Evolutionary conservation across 2,113 vertebrate species (phyloP).

Genomic region (Perca schrenkii): DNA sequence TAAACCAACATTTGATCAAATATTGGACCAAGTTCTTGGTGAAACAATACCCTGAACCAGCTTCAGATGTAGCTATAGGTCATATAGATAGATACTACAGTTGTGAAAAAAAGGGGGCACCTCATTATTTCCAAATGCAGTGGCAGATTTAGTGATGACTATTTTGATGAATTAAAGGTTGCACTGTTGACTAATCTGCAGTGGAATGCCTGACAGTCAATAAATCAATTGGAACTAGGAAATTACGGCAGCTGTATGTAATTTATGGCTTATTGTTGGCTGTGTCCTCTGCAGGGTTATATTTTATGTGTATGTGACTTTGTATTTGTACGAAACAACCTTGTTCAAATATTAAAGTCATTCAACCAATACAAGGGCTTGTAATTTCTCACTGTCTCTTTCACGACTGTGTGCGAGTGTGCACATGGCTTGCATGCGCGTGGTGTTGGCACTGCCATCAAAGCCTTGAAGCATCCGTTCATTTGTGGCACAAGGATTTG

Average conservation of each 20-base stretch:
- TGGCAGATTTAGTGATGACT: slow-evolving; percentile 21
- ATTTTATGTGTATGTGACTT: slow-evolving; percentile 62
- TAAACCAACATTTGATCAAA: slow-evolving; percentile 4
- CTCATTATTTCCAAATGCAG: slow-evolving; percentile 30
- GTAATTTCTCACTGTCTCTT: slow-evolving; percentile 62
- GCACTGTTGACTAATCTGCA: slow-evolving; percentile 31
- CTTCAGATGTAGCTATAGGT: not conserved
- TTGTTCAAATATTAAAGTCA: slow-evolving; percentile 76
- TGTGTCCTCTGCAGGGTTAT: slow-evolving; percentile 46
- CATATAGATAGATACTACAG: not conserved
- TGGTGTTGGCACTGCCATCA: slow-evolving; percentile 47
- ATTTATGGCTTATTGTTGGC: slow-evolving; percentile 55
- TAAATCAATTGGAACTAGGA: slow-evolving; percentile 42
- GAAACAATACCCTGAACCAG: not conserved
- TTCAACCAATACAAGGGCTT: slow-evolving; percentile 56
- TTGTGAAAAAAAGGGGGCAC: slow-evolving; percentile 3
- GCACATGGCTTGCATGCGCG: not conserved
- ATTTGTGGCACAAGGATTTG: slow-evolving; percentile 63
- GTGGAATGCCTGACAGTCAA: slow-evolving; percentile 5
- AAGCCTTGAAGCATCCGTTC: slow-evolving; percentile 58
- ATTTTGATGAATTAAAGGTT: slow-evolving; percentile 33
- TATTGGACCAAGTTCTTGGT: not conserved
- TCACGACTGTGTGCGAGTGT: slow-evolving; percentile 23
- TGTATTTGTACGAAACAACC: slow-evolving; percentile 59
- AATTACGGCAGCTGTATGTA: slow-evolving; percentile 7